Conservation (phyloP, 2,888 invertebrate genomes). For the Epirrita christyi region DNA sequence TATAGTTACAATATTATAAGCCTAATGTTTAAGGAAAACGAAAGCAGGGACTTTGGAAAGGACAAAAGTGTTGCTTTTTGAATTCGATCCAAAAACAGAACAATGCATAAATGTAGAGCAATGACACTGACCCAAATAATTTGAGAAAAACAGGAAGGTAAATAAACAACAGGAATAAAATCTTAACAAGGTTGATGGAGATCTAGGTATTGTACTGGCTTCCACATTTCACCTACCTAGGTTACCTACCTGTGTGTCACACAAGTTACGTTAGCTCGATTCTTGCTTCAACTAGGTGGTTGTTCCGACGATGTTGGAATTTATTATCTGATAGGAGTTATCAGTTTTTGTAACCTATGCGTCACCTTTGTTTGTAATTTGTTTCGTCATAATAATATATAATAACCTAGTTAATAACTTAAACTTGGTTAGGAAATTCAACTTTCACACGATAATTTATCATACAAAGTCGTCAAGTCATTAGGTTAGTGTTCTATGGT, state of each 20-base stretch:
- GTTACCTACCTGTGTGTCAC: not conserved
- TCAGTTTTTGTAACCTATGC: not conserved
- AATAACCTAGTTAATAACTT: not conserved
- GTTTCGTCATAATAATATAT: not conserved
- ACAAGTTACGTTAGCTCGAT: not conserved
- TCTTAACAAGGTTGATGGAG: not conserved
- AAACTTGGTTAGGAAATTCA: not conserved
- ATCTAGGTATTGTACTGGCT: no score
- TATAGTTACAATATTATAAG: no score
- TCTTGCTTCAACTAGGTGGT: not conserved
- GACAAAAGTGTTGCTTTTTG: not conserved
- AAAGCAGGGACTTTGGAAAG: not conserved
- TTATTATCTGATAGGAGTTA: not conserved
- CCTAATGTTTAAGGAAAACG: not conserved
- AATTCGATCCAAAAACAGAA: not conserved
- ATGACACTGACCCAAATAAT: not conserved
- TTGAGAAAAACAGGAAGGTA: not conserved
- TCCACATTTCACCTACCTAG: no score
- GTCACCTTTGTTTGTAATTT: not conserved
- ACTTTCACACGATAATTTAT: not conserved
- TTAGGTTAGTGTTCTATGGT: no score
- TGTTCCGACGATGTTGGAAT: not conserved
- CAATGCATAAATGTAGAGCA: not conserved
- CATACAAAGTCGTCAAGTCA: no score
- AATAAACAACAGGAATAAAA: not conserved